Evolutionary conservation across 2,888 invertebrate species (phyloP), one percentile per base, ranked within the genome.

Genomic region (Barypeithes pellucidus): DNA sequence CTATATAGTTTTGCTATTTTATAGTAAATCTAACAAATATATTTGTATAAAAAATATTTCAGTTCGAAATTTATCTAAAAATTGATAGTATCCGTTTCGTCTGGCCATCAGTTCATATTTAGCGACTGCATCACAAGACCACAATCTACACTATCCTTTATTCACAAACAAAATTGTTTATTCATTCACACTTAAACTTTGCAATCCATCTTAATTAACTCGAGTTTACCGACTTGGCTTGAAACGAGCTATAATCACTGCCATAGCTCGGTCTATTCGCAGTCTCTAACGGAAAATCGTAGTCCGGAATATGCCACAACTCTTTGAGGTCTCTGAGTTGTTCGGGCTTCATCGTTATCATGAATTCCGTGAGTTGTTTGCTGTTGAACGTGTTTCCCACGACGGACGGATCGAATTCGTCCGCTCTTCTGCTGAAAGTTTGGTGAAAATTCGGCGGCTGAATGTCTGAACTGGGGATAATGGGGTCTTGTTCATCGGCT

Each of bases 261-360:
- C 84, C 84, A 67, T 87, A 87, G 67, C 84, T 80, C 3, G 86
- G 86, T 63, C 86, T 80, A 11, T 54, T 45, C 5, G 50, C 83
- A 0, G 81, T 77, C 70, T 86, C 87, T 67, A 87, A 77, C 0
- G 86, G 87, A 80, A 87, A 86, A 63, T 86, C 84, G 69, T 84
- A 86, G 75, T 86, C 86, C 0, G 87, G 87, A 70, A 87, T 86
- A 5, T 84, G 80, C 76, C 85, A 85, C 65, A 82, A 78, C 41
- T 81, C 79, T 71, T 85, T 78, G 36, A 87, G 71, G 62, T 84
- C 82, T 54, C 83, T 81, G 82, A 85, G 84, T 45, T 84, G 80
- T 62, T 81, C 77, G 0, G 72, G 75, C 59, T 78, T 81, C 69
- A 80, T 79, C 12, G 80, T 77, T 33, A 78, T 72, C 77, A 81